Evolutionary conservation across 2,888 invertebrate species (phyloP), one percentile per base, ranked within the genome.

Genomic region (Strigamia transsilvanica): DNA sequence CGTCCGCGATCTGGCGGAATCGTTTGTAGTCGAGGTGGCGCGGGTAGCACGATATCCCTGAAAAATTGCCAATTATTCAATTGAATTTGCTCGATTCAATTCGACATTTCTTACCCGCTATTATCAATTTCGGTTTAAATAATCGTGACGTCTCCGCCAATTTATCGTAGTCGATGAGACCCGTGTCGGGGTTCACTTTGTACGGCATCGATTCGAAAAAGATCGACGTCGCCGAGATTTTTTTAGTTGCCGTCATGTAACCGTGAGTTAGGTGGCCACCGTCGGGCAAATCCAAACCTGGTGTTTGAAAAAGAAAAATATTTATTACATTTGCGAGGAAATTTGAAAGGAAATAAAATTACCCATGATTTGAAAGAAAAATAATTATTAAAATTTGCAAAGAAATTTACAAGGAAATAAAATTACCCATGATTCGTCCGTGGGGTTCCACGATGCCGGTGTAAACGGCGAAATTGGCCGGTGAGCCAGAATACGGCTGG

Each of bases 191-290:
- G 87, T 97, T 89, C 12, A 89, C 87, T 89, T 97, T 97, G 88
- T 99, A 99, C 0, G 98, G 98, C 94, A 98, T 95, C 83, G 98
- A 97, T 90, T 99, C 98, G 88, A 99, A 99, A 90, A 96, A 99
- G 83, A 98, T 93, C 0, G 98, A 98, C 0, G 98, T 98, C 9
- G 98, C 98, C 0, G 98, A 99, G 83, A 99, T 95, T 89, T 94
- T 95, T 88, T 96, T 97, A 10, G 90, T 93, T 9, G 93, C 90
- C 0, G 98, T 98, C 90, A 95, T 95, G 89, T 98, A 98, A 34
- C 93, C 91, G 85, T 97, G 96, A 6, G 96, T 96, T 84, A 96
- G 91, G 89, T 99, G 99, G 0, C 99, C 99, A 85, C 99, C 99
- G 87, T 99, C 98, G 0, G 98, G 97, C 83, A 99, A 90, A 89